Percentiles rank a stretch among this genome's conserved stretches.
These are phyloP conservation scores for Xestia rhomboidea DNA, from an alignment of 2,888 invertebrate species.

Conservation along the genomic window DNA sequence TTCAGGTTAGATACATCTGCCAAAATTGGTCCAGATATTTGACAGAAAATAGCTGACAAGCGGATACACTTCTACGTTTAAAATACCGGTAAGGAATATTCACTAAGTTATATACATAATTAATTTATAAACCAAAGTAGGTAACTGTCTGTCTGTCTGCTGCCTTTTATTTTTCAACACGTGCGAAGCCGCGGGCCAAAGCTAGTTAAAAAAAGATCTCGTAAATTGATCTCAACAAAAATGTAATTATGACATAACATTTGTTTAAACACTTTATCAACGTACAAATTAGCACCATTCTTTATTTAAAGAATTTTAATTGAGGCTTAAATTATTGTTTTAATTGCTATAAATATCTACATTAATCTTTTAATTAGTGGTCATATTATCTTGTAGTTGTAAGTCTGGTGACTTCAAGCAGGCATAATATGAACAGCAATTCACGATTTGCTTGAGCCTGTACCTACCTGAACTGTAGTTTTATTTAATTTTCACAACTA, in stretches of 20 bases:
- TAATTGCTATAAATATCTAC: conserved; percentile 21
- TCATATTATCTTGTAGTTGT: too few relatives aligned
- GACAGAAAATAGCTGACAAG: not conserved
- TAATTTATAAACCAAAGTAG: not conserved
- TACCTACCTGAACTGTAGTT: not conserved
- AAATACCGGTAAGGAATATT: not conserved
- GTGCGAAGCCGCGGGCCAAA: not conserved
- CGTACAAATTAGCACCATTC: conserved; percentile 37
- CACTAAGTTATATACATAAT: too few relatives aligned
- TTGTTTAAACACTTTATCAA: conserved; percentile 3
- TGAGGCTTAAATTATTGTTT: conserved; percentile 12
- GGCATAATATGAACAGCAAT: not conserved
- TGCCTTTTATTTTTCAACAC: not conserved
- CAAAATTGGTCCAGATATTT: not conserved
- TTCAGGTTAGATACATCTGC: too few relatives aligned
- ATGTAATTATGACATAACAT: conserved; percentile 35
- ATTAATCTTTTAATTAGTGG: not conserved
- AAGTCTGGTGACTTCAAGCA: not conserved
- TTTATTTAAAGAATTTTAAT: conserved; percentile 42
- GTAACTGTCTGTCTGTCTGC: not conserved
- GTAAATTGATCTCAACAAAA: conserved; percentile 12
- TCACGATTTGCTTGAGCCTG: not conserved
- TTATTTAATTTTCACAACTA: not conserved
- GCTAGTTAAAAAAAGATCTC: conserved; percentile 4
- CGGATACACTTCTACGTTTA: not conserved